phyloP scores from a whole-genome alignment of 2,113 vertebrate species.

The Sciurus niger region DNA sequence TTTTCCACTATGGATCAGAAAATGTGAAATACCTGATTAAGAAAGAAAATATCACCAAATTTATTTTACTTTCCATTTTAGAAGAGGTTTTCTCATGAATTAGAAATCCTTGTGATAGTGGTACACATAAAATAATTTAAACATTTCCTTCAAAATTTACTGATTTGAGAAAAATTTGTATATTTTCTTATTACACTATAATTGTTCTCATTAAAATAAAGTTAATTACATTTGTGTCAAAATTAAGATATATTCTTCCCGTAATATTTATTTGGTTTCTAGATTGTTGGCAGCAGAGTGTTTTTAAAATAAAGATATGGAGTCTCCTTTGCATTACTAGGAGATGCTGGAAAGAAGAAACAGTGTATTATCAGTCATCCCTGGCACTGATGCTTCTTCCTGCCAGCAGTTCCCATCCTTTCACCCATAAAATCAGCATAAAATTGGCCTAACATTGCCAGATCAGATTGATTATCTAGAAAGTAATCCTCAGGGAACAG shows the following conservation, averaged over 20 bases:
- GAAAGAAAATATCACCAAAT: not conserved
- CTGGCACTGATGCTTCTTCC: constrained; percentile 46
- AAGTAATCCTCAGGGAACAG: constrained; percentile 83
- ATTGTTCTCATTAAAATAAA: not conserved
- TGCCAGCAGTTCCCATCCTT: constrained; percentile 87
- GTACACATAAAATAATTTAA: not conserved
- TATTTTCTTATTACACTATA: not conserved
- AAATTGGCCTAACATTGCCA: constrained; percentile 90
- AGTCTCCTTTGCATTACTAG: not conserved
- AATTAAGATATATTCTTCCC: not conserved
- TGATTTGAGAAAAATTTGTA: not conserved
- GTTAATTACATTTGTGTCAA: not conserved
- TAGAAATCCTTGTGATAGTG: not conserved
- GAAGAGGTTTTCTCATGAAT: not conserved
- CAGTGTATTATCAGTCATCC: not conserved
- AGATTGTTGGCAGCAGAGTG: not conserved
- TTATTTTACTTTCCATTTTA: constrained; percentile 20
- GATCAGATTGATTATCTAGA: constrained; percentile 84
- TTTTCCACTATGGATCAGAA: not conserved
- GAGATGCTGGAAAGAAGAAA: not conserved
- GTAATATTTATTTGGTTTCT: constrained; percentile 47
- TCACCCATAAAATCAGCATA: constrained; percentile 93
- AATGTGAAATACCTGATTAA: not conserved
- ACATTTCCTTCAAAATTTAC: not conserved
- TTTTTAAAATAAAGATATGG: not conserved